A percentile compares a stretch with the other conserved stretches of the same genome.
phyloP scores from a whole-genome alignment of 2,797 vertebrate genomes.

The Sylvia borin region DNA sequence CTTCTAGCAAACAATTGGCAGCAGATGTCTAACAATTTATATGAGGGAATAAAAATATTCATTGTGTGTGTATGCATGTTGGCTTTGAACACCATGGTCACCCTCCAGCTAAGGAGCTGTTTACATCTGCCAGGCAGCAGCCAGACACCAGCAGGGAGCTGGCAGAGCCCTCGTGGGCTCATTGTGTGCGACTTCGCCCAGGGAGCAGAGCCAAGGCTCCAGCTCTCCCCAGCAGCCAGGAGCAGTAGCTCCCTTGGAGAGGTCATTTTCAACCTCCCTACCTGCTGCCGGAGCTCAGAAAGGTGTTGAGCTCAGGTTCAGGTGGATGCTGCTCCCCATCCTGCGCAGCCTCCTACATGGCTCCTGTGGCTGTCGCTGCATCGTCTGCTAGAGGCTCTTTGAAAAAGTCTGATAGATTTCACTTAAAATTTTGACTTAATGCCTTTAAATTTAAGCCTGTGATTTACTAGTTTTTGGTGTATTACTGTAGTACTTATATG shows the following conservation, averaged over 20 bases:
- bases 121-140: conserved; percentile 56
- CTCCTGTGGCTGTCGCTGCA: fast-evolving
- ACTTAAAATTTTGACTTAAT: not conserved
- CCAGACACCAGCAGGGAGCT: not conserved
- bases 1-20: conserved; percentile 51
- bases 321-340: not conserved
- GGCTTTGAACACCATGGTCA: conserved; percentile 28
- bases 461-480: not conserved
- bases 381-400: not conserved
- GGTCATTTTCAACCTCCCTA: not conserved
- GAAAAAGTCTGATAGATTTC: not conserved
- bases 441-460: not conserved
- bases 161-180: not conserved
- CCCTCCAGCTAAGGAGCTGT: conserved; percentile 43
- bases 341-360: fast-evolving
- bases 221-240: not conserved
- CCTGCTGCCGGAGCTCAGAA: not conserved
- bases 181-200: not conserved
- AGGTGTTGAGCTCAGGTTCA: not conserved
- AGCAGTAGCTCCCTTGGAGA: not conserved
- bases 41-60: conserved; percentile 47
- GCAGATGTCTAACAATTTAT: conserved; percentile 38
- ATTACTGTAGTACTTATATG: not conserved
- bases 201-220: not conserved
- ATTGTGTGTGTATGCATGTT: conserved; percentile 32